These are phyloP conservation scores for Apeltes quadracus DNA, from an alignment of 2,113 vertebrate genomes.

Conservation along the genomic window DNA sequence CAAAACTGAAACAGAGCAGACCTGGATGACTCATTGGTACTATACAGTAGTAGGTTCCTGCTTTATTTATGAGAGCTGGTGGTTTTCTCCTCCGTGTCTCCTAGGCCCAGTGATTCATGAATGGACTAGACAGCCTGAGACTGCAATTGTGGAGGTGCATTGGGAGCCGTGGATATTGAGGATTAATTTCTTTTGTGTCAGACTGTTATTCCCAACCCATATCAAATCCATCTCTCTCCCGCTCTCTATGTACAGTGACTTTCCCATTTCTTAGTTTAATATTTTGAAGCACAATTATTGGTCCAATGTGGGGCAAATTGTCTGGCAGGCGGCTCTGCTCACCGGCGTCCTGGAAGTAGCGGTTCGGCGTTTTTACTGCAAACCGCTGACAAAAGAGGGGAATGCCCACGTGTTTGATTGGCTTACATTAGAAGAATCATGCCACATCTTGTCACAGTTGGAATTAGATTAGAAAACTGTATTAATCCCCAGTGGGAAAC, in stretches of 20 bases:
- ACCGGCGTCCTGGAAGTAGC: slow-evolving; percentile 15
- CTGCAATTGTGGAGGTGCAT: slow-evolving; percentile 77
- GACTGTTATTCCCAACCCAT: slow-evolving; percentile 72
- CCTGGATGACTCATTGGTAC: slow-evolving; percentile 75
- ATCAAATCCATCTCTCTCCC: slow-evolving; percentile 74
- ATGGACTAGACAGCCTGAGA: slow-evolving; percentile 76
- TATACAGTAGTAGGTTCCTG: slow-evolving; percentile 70
- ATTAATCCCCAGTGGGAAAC: too few species aligned
- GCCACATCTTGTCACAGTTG: slow-evolving; percentile 50
- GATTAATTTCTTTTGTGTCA: slow-evolving; percentile 76
- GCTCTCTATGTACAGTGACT: slow-evolving; percentile 63
- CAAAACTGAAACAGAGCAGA: slow-evolving; percentile 69
- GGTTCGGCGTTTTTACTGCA: slow-evolving; percentile 21
- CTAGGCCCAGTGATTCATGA: slow-evolving; percentile 80
- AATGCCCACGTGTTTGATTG: slow-evolving; percentile 36
- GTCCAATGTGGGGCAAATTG: slow-evolving; percentile 68
- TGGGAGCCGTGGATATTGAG: slow-evolving; percentile 77
- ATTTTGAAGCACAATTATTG: slow-evolving; percentile 73
- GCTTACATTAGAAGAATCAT: slow-evolving; percentile 27
- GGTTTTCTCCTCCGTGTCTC: slow-evolving; percentile 75
- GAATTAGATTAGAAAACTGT: neutral
- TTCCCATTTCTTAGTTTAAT: slow-evolving; percentile 76
- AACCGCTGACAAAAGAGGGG: slow-evolving; percentile 39
- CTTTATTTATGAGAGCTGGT: slow-evolving; percentile 81
- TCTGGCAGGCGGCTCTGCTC: slow-evolving; percentile 26